phyloP scores from a whole-genome alignment of 2,888 invertebrate genomes.

The Drosophila hawaiiensis region DNA sequence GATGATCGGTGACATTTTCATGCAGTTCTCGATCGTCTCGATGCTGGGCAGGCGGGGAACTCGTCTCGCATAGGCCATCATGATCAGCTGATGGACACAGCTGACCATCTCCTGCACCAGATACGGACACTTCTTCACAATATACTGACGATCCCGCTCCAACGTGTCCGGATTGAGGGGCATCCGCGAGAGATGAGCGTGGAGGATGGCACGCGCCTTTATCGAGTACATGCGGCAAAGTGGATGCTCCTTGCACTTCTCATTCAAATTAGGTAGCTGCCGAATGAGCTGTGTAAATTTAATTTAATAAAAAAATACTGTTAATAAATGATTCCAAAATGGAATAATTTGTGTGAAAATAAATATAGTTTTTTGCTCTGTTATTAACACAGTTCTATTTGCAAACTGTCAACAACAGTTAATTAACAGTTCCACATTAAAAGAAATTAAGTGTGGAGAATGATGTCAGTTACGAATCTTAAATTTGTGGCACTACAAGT shows the following conservation, averaged over 20 bases:
- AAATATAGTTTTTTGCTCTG: not conserved
- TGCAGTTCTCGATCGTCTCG: constrained; percentile 98
- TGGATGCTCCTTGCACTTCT: constrained; percentile 98
- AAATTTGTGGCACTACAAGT: not conserved
- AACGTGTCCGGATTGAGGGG: constrained; percentile 91
- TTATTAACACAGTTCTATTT: not conserved
- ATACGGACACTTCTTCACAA: constrained; percentile 96
- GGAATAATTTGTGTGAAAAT: not conserved
- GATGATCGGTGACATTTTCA: constrained; percentile 98
- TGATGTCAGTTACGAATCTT: not conserved
- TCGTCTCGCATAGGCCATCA: constrained; percentile 95
- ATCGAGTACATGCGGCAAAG: constrained; percentile 96
- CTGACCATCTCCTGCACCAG: constrained; percentile 99
- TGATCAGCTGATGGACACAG: constrained; percentile 96
- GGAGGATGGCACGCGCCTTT: constrained; percentile 96
- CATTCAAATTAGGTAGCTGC: constrained; percentile 95
- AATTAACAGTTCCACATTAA: not conserved
- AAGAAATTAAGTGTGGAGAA: not conserved
- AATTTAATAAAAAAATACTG: not conserved
- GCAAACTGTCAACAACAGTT: not conserved
- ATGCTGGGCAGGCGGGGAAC: constrained; percentile 94
- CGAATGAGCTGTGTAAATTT: constrained; percentile 90
- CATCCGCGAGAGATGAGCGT: constrained; percentile 97
- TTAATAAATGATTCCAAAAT: not conserved
- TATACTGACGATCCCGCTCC: constrained; percentile 93